Evolutionary conservation across 1,140 invertebrate genomes (phyloP).

Genomic region (Varroa destructor): DNA sequence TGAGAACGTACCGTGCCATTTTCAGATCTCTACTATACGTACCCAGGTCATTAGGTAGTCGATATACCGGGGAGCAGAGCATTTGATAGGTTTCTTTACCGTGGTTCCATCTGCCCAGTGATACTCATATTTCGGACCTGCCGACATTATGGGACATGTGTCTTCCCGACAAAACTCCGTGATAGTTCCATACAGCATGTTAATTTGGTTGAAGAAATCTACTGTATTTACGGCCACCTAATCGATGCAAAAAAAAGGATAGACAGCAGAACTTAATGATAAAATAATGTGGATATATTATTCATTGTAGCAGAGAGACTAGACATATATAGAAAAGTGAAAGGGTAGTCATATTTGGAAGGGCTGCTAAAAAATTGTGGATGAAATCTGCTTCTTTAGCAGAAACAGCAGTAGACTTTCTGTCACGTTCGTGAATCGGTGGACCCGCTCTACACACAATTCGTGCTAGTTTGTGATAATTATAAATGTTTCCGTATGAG

Average conservation of each 20-base stretch:
- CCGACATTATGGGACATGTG: constrained; percentile 87
- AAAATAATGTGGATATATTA: no score
- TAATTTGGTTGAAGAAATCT: constrained; percentile 99
- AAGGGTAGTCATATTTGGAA: not conserved
- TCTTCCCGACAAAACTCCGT: constrained; percentile 98
- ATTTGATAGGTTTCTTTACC: constrained; percentile 97
- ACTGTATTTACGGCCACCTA: constrained; percentile 44
- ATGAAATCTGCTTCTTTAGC: not conserved
- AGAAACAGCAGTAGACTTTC: no score
- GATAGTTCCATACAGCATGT: constrained; percentile 98
- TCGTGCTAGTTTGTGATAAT: no score
- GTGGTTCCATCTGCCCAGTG: constrained; percentile 98
- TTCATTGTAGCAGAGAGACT: no score
- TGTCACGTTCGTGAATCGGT: no score
- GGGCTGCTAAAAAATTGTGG: not conserved
- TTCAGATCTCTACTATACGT: not conserved
- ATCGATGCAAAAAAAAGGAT: constrained; percentile 39
- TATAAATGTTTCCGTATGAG: no score
- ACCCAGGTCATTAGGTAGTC: constrained; percentile 99
- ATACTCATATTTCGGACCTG: constrained; percentile 96
- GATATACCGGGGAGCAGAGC: constrained; percentile 97
- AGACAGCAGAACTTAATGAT: not conserved
- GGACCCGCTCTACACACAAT: no score
- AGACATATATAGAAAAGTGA: no score
- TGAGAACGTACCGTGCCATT: no score